phyloP scores from a whole-genome alignment of 2,113 vertebrate genomes.

The Potamarius usumacintae region DNA sequence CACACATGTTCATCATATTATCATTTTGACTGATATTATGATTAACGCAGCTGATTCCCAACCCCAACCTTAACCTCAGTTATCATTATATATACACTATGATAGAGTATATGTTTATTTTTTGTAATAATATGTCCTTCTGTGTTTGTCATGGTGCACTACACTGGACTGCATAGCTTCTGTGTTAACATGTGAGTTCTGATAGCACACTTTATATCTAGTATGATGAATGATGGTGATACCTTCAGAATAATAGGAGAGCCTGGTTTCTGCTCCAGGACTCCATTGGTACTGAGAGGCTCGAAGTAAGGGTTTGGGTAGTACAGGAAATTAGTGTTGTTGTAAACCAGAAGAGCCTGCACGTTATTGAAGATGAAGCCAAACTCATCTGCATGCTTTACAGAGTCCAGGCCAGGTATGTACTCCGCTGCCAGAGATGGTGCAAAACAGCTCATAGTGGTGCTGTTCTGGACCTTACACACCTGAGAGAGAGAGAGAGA shows the following conservation, averaged over 20 bases:
- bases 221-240: slow-evolving; percentile 24
- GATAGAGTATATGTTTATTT: background rate
- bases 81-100: background rate
- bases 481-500: slow-evolving; percentile 71
- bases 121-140: background rate
- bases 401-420: slow-evolving; percentile 80
- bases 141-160: background rate
- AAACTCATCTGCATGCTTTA: slow-evolving; percentile 91
- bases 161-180: background rate
- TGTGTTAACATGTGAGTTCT: background rate
- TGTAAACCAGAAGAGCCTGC: slow-evolving; percentile 89
- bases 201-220: background rate
- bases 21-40: background rate
- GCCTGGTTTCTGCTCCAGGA: slow-evolving; percentile 94
- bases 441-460: slow-evolving; percentile 85
- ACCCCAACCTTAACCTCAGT: background rate
- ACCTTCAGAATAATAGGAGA: slow-evolving; percentile 98
- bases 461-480: slow-evolving; percentile 86
- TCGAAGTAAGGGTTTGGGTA: slow-evolving; percentile 96
- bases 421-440: slow-evolving; percentile 85
- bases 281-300: slow-evolving; percentile 82
- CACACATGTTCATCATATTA: background rate
- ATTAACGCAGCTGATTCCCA: background rate
- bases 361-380: slow-evolving; percentile 98
- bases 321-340: slow-evolving; percentile 95